These are phyloP conservation scores for Anthoptus insignis DNA, from an alignment of 2,888 invertebrate genomes.

Conservation along the genomic window DNA sequence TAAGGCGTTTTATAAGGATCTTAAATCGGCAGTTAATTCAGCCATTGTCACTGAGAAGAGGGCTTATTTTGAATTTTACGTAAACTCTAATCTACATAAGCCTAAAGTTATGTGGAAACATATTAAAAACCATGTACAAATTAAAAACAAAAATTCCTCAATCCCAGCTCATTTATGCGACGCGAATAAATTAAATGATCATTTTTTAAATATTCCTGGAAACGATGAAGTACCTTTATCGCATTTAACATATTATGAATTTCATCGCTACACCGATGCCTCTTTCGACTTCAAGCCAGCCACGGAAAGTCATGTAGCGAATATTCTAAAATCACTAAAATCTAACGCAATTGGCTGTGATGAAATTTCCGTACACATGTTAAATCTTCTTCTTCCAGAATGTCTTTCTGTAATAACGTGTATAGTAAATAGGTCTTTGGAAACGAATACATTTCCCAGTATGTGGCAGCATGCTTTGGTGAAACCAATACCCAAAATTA, in stretches of 20 bases:
- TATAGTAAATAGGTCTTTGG: not conserved
- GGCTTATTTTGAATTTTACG: conserved; percentile 15
- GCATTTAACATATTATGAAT: not conserved
- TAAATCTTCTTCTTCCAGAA: not conserved
- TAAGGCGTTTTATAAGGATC: too few species aligned
- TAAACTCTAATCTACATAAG: conserved; percentile 6
- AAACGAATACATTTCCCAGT: not conserved
- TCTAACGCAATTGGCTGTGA: not conserved
- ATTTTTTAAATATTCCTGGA: conserved; percentile 12
- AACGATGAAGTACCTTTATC: not conserved
- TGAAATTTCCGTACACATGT: not conserved
- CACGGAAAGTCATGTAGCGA: too few species aligned
- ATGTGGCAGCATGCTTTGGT: conserved; percentile 7
- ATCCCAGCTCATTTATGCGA: conserved; percentile 7
- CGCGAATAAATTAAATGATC: too few species aligned
- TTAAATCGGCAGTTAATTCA: not conserved
- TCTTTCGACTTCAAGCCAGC: not conserved
- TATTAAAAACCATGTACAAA: conserved; percentile 5
- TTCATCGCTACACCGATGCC: not conserved
- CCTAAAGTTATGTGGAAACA: conserved; percentile 18
- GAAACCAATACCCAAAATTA: conserved; percentile 39
- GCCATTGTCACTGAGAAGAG: conserved; percentile 12
- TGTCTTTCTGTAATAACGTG: not conserved
- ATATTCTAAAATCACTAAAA: too few species aligned
- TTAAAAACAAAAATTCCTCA: not conserved